Evolutionary conservation across 23 tunicate species (phyloP).

Genomic region (Botrylloides violaceus): DNA sequence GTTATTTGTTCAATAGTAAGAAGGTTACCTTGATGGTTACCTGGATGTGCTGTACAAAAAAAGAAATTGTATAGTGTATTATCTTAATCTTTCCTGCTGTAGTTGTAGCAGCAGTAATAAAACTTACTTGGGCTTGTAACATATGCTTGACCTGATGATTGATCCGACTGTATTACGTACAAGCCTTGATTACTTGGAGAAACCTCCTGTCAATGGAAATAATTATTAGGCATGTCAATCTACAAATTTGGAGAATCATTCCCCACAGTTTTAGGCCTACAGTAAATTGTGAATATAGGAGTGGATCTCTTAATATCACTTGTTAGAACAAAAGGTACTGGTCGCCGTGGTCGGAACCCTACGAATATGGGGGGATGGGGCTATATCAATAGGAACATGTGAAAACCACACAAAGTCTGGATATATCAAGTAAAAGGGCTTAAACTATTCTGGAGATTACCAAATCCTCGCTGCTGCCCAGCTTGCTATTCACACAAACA

Average conservation of each 20-base stretch:
- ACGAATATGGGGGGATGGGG: too few relatives aligned
- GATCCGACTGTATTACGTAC: constrained; percentile 27
- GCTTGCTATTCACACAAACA: background rate
- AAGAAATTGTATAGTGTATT: background rate
- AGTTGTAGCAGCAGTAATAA: too few relatives aligned
- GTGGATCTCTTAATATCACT: too few relatives aligned
- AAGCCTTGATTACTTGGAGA: constrained; percentile 11
- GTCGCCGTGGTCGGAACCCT: too few relatives aligned
- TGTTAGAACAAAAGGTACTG: too few relatives aligned
- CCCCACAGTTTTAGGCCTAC: too few relatives aligned
- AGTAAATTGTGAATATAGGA: too few relatives aligned
- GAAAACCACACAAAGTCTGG: background rate
- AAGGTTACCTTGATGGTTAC: constrained; percentile 26
- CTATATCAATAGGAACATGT: background rate
- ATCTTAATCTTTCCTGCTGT: too few relatives aligned
- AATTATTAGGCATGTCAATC: too few relatives aligned
- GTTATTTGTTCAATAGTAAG: constrained; percentile 68
- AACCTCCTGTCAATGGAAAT: too few relatives aligned
- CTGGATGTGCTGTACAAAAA: background rate
- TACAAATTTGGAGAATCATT: too few relatives aligned
- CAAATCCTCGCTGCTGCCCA: background rate
- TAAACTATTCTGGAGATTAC: background rate
- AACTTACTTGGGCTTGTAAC: constrained; percentile 9
- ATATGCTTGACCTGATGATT: constrained; percentile 23
- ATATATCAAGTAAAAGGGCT: background rate